A percentile compares a stretch with the other conserved stretches of the same genome.
These are phyloP conservation scores for Pelosia muscerda DNA, from an alignment of 2,888 invertebrate genomes.

Conservation along the genomic window DNA sequence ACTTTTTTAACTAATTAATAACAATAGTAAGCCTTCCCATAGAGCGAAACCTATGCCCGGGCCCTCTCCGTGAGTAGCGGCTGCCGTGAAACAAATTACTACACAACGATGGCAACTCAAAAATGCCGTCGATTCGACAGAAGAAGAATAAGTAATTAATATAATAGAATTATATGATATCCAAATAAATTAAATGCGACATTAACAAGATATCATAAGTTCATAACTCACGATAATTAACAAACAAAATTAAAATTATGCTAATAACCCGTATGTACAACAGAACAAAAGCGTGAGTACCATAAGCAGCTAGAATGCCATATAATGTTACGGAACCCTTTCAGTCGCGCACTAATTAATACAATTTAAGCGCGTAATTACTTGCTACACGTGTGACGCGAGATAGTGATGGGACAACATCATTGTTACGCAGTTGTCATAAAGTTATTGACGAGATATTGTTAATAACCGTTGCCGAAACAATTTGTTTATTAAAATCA, in stretches of 20 bases:
- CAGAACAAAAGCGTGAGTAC: slow-evolving; percentile 58
- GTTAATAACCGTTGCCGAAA: background rate
- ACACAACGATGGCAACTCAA: no score
- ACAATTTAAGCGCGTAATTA: slow-evolving; percentile 84
- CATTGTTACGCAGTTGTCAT: background rate
- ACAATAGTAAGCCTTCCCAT: background rate
- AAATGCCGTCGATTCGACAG: no score
- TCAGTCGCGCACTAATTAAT: slow-evolving; percentile 82
- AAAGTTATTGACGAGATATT: background rate
- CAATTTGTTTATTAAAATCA: background rate
- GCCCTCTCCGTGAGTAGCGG: no score
- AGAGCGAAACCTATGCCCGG: no score
- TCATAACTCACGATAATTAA: slow-evolving; percentile 47
- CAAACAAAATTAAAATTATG: slow-evolving; percentile 67
- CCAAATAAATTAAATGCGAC: slow-evolving; percentile 17
- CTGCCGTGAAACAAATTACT: no score
- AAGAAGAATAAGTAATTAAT: slow-evolving; percentile 12
- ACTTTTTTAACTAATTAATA: no score
- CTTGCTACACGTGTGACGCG: slow-evolving; percentile 75
- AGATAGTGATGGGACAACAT: slow-evolving; percentile 55
- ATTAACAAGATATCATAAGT: slow-evolving; percentile 32
- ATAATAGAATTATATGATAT: background rate
- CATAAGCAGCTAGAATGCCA: slow-evolving; percentile 65
- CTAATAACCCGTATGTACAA: slow-evolving; percentile 72
- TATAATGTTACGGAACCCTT: slow-evolving; percentile 82